These are phyloP conservation scores for Colossoma macropomum DNA, from an alignment of 2,113 vertebrate species.

Conservation along the genomic window DNA sequence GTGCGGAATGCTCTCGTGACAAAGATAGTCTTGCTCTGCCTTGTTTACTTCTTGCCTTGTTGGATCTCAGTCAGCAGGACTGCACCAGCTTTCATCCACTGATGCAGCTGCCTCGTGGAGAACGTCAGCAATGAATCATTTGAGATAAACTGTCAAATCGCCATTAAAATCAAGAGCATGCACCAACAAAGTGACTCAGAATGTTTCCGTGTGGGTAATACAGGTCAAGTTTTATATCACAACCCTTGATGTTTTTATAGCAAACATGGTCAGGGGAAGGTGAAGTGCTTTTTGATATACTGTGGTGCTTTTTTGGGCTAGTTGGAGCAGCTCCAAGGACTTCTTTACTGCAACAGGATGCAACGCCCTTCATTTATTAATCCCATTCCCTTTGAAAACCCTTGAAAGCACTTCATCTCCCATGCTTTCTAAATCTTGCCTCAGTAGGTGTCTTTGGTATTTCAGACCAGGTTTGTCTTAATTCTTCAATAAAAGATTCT, in stretches of 20 bases:
- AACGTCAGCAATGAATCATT: background rate
- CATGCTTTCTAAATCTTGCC: constrained; percentile 4
- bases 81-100: background rate
- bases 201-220: background rate
- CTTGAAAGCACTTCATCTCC: background rate
- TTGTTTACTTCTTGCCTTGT: background rate
- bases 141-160: background rate
- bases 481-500: background rate
- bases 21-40: background rate
- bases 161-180: background rate
- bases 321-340: background rate
- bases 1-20: background rate
- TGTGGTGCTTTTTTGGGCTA: background rate
- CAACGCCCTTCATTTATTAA: background rate
- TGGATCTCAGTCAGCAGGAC: background rate
- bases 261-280: background rate
- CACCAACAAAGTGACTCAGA: background rate
- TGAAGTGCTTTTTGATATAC: background rate
- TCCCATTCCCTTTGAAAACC: background rate
- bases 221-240: background rate
- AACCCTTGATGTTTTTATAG: background rate
- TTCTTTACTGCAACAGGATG: background rate
- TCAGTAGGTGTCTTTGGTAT: background rate
- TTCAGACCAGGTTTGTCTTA: constrained; percentile 4
- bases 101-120: background rate